Conservation (phyloP, 2,113 vertebrate species). For the Gallinago undulata region DNA sequence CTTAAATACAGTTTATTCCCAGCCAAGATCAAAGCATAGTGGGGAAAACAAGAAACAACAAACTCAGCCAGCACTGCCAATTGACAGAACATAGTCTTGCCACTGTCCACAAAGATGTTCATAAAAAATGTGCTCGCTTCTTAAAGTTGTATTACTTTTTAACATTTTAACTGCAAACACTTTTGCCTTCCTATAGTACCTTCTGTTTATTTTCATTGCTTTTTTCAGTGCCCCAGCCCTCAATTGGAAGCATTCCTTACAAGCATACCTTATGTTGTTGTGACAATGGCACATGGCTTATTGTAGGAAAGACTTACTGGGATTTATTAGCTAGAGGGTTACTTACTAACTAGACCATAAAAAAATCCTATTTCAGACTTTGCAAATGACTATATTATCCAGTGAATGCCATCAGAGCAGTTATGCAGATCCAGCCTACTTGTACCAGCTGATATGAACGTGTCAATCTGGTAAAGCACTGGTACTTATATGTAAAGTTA, state of each 20-base stretch:
- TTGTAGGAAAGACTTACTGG: neutral
- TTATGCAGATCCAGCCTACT: neutral
- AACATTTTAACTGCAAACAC: neutral
- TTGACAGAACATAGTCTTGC: neutral
- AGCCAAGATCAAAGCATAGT: neutral
- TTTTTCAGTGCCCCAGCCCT: neutral
- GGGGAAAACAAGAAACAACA: neutral
- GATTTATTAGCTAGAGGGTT: neutral
- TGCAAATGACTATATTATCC: neutral
- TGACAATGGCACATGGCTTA: neutral
- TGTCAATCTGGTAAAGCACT: neutral
- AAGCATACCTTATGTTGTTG: neutral
- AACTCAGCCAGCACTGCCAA: neutral
- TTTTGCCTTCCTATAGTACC: neutral
- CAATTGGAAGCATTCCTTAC: neutral
- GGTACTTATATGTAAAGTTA: neutral
- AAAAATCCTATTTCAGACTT: constrained; percentile 23
- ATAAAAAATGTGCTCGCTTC: neutral
- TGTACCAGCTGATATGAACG: neutral
- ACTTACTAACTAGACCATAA: neutral
- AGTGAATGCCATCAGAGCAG: neutral
- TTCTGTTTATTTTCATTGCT: neutral
- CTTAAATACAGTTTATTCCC: neutral
- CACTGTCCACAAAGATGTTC: neutral
- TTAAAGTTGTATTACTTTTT: neutral